Conservation (phyloP, 2,888 invertebrate species). For the Lumbricus terrestris region DNA sequence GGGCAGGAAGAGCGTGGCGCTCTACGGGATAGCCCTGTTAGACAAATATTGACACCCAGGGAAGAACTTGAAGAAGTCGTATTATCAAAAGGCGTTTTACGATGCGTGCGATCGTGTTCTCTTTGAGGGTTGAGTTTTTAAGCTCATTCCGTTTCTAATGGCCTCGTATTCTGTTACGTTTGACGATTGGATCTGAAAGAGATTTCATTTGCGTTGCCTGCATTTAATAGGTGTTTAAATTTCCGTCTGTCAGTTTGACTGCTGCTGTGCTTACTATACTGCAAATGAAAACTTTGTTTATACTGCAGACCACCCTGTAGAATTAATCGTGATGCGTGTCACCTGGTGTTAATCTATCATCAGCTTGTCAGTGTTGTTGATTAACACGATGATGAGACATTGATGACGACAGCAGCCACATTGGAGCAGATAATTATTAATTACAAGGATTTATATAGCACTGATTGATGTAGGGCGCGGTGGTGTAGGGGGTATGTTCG, state of each 20-base stretch:
- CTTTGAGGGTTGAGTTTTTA: background rate
- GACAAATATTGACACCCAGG: background rate
- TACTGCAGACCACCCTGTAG: background rate
- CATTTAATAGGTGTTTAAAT: background rate
- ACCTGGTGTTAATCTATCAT: background rate
- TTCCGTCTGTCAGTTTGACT: background rate
- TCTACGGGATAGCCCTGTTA: background rate
- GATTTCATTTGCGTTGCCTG: background rate
- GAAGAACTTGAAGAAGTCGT: too few species aligned
- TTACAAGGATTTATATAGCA: too few species aligned
- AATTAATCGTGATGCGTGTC: background rate
- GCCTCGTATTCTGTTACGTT: background rate
- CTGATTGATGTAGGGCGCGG: too few species aligned
- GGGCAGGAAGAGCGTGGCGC: background rate
- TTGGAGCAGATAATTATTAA: background rate
- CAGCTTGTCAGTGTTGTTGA: background rate
- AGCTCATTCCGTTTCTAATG: background rate
- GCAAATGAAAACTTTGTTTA: background rate
- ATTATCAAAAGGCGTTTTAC: background rate
- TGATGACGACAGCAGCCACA: background rate
- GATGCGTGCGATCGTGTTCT: background rate
- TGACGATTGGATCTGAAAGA: background rate
- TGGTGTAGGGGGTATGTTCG: too few species aligned
- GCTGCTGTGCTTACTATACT: background rate
- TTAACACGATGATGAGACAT: background rate